Evolutionary conservation across 92 coral and sea anemone species (phyloP).

Genomic region (Hydrozoanthus gracilis): DNA sequence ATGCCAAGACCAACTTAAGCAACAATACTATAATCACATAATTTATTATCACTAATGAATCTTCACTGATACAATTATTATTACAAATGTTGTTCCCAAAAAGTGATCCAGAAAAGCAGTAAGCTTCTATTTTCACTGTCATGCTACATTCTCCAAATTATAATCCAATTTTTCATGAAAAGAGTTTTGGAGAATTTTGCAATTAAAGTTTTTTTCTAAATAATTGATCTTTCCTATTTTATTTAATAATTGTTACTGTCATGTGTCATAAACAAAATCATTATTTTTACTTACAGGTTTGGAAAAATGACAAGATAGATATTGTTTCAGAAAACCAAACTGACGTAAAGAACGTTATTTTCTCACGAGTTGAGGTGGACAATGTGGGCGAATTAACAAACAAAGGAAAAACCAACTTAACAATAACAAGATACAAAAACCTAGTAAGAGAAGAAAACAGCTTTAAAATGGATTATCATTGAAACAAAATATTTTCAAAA

Average conservation of each 20-base stretch:
- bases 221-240: not conserved
- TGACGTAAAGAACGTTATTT: not conserved
- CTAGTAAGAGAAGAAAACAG: constrained; percentile 45
- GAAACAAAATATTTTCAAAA: constrained; percentile 43
- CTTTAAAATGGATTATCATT: constrained; percentile 62
- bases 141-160: no score
- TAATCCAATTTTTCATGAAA: no score
- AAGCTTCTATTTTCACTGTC: no score
- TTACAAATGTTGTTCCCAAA: no score
- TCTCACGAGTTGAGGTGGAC: constrained; percentile 16
- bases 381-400: constrained; percentile 56
- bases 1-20: no score
- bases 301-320: constrained; percentile 41
- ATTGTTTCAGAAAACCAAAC: constrained; percentile 24
- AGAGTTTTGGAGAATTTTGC: not conserved
- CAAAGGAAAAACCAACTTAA: constrained; percentile 73
- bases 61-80: no score
- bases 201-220: not conserved
- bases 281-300: constrained; percentile 1
- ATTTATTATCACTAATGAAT: no score
- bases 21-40: no score
- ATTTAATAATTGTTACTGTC: no score
- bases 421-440: constrained; percentile 54
- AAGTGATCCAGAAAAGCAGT: no score
- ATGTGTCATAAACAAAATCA: no score